These are phyloP conservation scores for Nemotelus pantherinus DNA, from an alignment of 2,888 invertebrate genomes.

Conservation along the genomic window DNA sequence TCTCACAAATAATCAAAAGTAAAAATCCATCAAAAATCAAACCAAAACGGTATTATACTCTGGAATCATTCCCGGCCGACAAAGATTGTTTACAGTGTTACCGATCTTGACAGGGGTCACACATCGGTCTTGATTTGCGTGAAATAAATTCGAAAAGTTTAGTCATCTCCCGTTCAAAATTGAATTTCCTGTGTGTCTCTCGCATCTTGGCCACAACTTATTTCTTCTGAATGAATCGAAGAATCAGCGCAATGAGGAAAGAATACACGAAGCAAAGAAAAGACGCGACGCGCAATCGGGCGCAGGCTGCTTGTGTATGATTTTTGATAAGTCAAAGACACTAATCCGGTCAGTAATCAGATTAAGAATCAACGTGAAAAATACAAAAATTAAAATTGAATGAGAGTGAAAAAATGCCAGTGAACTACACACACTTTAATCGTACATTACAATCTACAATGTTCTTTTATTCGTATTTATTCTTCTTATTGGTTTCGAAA, in stretches of 20 bases:
- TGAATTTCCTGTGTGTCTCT: constrained; percentile 37
- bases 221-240: not conserved
- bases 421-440: too few relatives aligned
- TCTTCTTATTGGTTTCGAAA: not conserved
- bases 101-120: constrained; percentile 31
- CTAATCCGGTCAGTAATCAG: constrained; percentile 46
- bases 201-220: not conserved
- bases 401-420: not conserved
- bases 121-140: constrained; percentile 2
- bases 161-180: constrained; percentile 29
- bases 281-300: not conserved
- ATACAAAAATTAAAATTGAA: constrained; percentile 34
- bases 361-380: constrained; percentile 43
- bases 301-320: not conserved
- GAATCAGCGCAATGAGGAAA: too few relatives aligned
- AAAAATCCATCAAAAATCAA: not conserved
- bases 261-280: too few relatives aligned
- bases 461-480: too few relatives aligned
- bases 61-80: not conserved
- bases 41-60: not conserved
- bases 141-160: constrained; percentile 38
- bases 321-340: constrained; percentile 46
- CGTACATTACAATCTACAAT: too few relatives aligned
- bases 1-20: not conserved
- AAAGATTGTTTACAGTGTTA: constrained; percentile 31